These are phyloP conservation scores for Picus viridis DNA, from an alignment of 2,797 vertebrate species.

Conservation along the genomic window DNA sequence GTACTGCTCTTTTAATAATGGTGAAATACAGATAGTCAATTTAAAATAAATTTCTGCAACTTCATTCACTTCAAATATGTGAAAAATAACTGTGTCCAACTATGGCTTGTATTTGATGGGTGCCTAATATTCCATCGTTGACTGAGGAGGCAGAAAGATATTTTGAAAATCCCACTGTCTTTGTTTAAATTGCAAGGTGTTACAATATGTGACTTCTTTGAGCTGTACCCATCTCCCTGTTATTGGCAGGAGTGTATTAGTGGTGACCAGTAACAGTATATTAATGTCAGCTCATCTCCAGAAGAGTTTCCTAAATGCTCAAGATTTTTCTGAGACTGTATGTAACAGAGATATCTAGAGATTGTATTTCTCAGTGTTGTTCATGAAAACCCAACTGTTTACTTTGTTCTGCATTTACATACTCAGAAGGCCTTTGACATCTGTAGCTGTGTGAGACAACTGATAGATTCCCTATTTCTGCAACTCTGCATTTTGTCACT, in stretches of 20 bases:
- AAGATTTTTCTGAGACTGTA: slow-evolving; percentile 17
- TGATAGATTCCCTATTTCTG: background rate
- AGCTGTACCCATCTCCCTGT: background rate
- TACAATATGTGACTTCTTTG: background rate
- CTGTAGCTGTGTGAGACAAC: background rate
- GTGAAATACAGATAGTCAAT: background rate
- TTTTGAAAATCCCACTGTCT: slow-evolving; percentile 4
- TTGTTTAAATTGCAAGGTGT: background rate
- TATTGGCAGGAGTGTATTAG: background rate
- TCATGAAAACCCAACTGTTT: background rate
- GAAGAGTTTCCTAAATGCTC: slow-evolving; percentile 6
- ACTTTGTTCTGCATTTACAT: background rate
- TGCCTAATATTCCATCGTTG: background rate
- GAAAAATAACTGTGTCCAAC: background rate
- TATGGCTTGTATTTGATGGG: background rate
- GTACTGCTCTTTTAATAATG: background rate
- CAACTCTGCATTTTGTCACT: background rate
- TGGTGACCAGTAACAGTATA: background rate
- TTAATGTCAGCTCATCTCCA: slow-evolving; percentile 15
- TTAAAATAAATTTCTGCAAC: background rate
- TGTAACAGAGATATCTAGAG: background rate
- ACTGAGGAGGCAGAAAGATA: background rate
- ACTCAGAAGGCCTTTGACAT: background rate
- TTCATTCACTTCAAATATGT: background rate
- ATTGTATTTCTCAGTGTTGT: background rate